Evolutionary conservation across 2,888 invertebrate genomes (phyloP).

Genomic region (Camponotus fellah): DNA sequence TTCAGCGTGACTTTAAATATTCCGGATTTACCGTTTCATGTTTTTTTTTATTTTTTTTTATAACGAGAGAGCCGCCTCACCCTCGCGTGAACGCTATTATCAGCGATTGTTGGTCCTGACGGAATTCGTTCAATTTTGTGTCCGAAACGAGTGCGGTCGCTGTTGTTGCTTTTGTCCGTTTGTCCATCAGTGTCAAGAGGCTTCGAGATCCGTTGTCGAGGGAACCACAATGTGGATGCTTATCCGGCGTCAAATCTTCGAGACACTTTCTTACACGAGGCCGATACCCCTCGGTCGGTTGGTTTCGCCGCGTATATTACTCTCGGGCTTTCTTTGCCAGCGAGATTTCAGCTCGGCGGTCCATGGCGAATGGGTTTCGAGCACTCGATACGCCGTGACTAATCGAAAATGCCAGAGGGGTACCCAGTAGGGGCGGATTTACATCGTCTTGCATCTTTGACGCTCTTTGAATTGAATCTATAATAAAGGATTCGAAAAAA

Average conservation of each 20-base stretch:
- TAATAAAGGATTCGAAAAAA: not conserved
- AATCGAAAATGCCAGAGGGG: slow-evolving; percentile 70
- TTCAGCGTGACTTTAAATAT: not conserved
- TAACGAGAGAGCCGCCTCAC: slow-evolving; percentile 22
- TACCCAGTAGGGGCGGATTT: slow-evolving; percentile 60
- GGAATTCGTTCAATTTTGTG: slow-evolving; percentile 61
- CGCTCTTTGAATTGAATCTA: slow-evolving; percentile 14
- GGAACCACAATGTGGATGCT: slow-evolving; percentile 41
- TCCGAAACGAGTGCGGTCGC: slow-evolving; percentile 3
- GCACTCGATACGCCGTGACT: slow-evolving; percentile 74
- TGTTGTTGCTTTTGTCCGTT: slow-evolving; percentile 37
- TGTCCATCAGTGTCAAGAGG: slow-evolving; percentile 34
- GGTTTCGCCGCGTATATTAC: slow-evolving; percentile 41
- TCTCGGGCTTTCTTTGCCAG: slow-evolving; percentile 15
- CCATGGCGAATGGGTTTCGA: slow-evolving; percentile 77
- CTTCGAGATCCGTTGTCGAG: slow-evolving; percentile 2
- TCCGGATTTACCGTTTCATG: not conserved
- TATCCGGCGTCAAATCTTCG: slow-evolving; percentile 61
- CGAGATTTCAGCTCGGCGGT: slow-evolving; percentile 72
- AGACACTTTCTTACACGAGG: slow-evolving; percentile 51
- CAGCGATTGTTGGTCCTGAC: slow-evolving; percentile 62
- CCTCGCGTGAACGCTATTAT: slow-evolving; percentile 64
- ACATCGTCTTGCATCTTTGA: not conserved
- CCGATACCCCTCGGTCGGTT: slow-evolving; percentile 24
- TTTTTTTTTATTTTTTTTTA: not conserved